Evolutionary conservation across 2,113 vertebrate genomes (phyloP).

Genomic region (Laticauda colubrina): DNA sequence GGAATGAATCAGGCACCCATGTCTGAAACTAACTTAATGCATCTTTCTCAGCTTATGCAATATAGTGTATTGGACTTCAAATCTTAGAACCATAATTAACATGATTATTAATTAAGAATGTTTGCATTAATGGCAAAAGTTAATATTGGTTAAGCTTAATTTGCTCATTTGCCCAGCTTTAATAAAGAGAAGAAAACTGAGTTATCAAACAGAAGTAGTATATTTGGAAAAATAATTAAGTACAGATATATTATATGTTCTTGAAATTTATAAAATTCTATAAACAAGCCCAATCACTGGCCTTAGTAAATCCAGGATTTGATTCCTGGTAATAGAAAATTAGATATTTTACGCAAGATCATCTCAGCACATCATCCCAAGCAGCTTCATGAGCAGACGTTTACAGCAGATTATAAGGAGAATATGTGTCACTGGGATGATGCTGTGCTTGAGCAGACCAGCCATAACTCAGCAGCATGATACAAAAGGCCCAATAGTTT

Average conservation of each 20-base stretch:
- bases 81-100: background rate
- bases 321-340: background rate
- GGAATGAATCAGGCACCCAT: background rate
- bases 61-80: background rate
- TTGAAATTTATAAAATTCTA: background rate
- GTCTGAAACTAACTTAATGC: background rate
- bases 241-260: background rate
- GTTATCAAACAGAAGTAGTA: background rate
- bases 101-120: background rate
- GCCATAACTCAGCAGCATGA: background rate
- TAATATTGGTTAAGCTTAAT: background rate
- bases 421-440: background rate
- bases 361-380: background rate
- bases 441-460: background rate
- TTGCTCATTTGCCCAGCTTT: background rate
- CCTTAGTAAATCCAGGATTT: background rate
- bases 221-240: background rate
- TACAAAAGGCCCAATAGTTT: background rate
- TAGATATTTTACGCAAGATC: background rate
- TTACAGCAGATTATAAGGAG: background rate
- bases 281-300: background rate
- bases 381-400: too few relatives aligned
- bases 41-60: background rate
- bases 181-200: background rate
- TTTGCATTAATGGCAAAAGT: background rate